Percentiles rank a stretch among this genome's conserved stretches.
Conservation (phyloP, 2,113 vertebrate species). For the Mormoops blainvillei region DNA sequence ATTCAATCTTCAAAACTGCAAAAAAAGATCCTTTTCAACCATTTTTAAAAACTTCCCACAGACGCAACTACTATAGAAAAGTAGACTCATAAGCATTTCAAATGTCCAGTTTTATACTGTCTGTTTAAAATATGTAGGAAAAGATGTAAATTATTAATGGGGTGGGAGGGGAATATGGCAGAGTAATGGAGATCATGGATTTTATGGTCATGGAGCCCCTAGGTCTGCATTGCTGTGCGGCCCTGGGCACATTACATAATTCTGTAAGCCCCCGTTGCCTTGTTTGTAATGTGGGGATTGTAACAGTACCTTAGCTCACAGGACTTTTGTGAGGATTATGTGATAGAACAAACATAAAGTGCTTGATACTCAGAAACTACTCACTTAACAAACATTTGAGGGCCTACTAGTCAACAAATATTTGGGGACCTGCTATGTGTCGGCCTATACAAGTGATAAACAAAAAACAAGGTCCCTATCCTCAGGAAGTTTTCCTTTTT, state of each 20-base stretch:
- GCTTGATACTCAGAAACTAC: neutral
- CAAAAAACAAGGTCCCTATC: neutral
- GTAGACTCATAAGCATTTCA: neutral
- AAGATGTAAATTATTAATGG: neutral
- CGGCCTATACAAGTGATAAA: neutral
- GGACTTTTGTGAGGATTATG: neutral
- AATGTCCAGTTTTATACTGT: neutral
- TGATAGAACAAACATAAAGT: neutral
- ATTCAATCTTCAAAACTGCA: neutral
- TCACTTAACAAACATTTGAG: neutral
- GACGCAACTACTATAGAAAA: neutral
- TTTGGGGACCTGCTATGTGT: neutral
- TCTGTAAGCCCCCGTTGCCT: neutral
- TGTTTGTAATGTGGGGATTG: neutral
- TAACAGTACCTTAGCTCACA: neutral
- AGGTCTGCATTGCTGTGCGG: neutral
- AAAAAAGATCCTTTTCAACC: neutral
- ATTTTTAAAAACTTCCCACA: neutral
- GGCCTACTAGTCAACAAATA: neutral
- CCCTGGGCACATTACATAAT: neutral
- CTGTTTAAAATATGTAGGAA: neutral
- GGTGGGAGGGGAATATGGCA: neutral
- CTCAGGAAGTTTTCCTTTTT: neutral
- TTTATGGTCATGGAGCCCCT: neutral
- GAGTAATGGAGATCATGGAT: neutral